Conservation (phyloP, 2,797 vertebrate genomes). For the Lacerta agilis region DNA sequence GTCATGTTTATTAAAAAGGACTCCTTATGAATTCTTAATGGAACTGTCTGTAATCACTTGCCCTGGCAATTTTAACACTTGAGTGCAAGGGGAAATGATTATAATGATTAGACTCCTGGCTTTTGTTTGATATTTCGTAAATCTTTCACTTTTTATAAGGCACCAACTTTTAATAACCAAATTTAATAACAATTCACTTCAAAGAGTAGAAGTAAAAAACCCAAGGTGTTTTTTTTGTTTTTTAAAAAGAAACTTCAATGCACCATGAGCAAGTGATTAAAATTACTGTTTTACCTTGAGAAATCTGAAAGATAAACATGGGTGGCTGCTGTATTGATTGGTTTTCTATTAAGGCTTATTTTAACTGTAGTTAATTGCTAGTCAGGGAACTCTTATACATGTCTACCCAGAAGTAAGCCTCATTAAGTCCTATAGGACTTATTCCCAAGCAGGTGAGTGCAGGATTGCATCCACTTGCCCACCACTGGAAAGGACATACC, state of each 20-base stretch:
- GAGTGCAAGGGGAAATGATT: slow-evolving; percentile 17
- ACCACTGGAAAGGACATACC: not conserved
- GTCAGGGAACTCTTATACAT: not conserved
- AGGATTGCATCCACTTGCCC: not conserved
- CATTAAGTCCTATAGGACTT: not conserved
- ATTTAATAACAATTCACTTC: slow-evolving; percentile 28
- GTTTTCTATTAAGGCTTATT: not conserved
- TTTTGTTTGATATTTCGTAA: slow-evolving; percentile 49
- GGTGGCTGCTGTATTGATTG: not conserved
- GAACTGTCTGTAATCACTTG: slow-evolving; percentile 44
- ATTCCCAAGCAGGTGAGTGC: not conserved
- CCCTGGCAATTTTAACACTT: slow-evolving; percentile 47
- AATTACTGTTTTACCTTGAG: slow-evolving; percentile 10
- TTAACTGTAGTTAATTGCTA: not conserved
- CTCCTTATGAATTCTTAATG: slow-evolving; percentile 26
- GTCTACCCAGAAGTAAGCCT: not conserved
- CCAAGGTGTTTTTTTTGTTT: slow-evolving; percentile 15
- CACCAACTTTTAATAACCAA: slow-evolving; percentile 30
- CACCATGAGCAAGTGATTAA: slow-evolving; percentile 32
- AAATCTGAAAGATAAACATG: slow-evolving; percentile 42
- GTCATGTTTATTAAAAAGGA: slow-evolving; percentile 24
- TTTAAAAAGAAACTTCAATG: not conserved
- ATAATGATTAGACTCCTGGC: slow-evolving; percentile 41
- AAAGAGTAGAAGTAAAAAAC: not conserved
- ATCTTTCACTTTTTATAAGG: slow-evolving; percentile 52